These are phyloP conservation scores for Amyelois transitella DNA, from an alignment of 1,140 invertebrate genomes.

Conservation along the genomic window DNA sequence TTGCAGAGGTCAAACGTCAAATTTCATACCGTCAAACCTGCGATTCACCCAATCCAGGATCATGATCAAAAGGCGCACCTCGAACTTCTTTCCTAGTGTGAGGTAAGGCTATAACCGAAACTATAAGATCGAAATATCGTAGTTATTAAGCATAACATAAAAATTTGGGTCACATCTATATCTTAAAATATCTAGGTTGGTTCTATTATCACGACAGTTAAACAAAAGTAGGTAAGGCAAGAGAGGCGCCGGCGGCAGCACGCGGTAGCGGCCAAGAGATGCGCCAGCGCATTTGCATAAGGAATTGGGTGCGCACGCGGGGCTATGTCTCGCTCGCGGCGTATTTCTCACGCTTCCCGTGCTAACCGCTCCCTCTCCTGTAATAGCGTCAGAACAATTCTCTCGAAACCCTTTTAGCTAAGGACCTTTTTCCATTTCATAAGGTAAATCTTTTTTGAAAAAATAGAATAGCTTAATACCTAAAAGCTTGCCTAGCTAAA, in stretches of 20 bases:
- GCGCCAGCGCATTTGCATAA: slow-evolving; percentile 59
- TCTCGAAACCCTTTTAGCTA: no score
- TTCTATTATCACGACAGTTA: slow-evolving; percentile 42
- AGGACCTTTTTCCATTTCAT: neutral
- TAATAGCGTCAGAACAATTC: slow-evolving; percentile 14
- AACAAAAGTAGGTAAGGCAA: slow-evolving; percentile 39
- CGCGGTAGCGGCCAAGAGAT: slow-evolving; percentile 22
- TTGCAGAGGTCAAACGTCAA: no score
- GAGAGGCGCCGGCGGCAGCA: neutral
- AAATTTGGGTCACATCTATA: neutral
- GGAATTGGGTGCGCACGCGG: slow-evolving; percentile 67
- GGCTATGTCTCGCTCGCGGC: slow-evolving; percentile 34
- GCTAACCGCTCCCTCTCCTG: slow-evolving; percentile 20
- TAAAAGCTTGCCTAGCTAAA: no score
- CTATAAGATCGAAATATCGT: slow-evolving; percentile 10
- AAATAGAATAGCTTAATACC: no score
- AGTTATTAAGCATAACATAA: neutral
- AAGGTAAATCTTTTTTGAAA: no score
- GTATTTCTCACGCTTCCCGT: slow-evolving; percentile 64
- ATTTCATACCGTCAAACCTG: no score
- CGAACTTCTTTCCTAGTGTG: no score
- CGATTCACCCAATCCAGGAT: no score
- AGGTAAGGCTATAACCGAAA: no score
- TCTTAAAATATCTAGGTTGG: neutral
- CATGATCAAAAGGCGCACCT: no score